A percentile compares a stretch with the other conserved stretches of the same genome.
These are phyloP conservation scores for Ceratoteleas bidentatus DNA, from an alignment of 1,140 invertebrate species.

Conservation along the genomic window DNA sequence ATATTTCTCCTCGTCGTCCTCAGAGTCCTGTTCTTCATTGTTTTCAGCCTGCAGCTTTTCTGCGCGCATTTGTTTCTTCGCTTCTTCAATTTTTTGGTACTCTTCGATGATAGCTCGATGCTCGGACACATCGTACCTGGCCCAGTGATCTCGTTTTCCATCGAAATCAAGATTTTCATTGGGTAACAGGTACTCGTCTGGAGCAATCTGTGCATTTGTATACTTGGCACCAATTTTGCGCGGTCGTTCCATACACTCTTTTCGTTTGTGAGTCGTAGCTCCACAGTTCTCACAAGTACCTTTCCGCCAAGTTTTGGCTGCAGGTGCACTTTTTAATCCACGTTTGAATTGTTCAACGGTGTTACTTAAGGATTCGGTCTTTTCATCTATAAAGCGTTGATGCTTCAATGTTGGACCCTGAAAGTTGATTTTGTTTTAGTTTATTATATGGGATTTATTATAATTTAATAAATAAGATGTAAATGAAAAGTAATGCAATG, in stretches of 20 bases:
- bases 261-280: constrained; percentile 97
- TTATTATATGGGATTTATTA: neutral
- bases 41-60: constrained; percentile 87
- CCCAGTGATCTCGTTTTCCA: constrained; percentile 98
- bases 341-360: constrained; percentile 93
- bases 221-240: constrained; percentile 95
- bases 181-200: constrained; percentile 94
- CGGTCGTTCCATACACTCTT: constrained; percentile 98
- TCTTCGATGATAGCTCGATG: constrained; percentile 95
- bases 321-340: constrained; percentile 88
- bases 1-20: constrained; percentile 97
- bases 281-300: constrained; percentile 99
- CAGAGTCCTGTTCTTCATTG: constrained; percentile 84
- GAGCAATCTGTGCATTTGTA: constrained; percentile 91
- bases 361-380: constrained; percentile 83
- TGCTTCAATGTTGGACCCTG: constrained; percentile 98
- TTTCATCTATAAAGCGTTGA: constrained; percentile 96
- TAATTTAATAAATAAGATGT: neutral
- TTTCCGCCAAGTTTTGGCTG: constrained; percentile 94
- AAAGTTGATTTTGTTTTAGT: neutral
- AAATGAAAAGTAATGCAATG: no score
- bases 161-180: constrained; percentile 92
- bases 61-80: constrained; percentile 92
- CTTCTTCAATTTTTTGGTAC: constrained; percentile 94
- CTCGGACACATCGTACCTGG: constrained; percentile 95